Evolutionary conservation across 2,113 vertebrate genomes (phyloP).

Genomic region (Lampris megalopsis): DNA sequence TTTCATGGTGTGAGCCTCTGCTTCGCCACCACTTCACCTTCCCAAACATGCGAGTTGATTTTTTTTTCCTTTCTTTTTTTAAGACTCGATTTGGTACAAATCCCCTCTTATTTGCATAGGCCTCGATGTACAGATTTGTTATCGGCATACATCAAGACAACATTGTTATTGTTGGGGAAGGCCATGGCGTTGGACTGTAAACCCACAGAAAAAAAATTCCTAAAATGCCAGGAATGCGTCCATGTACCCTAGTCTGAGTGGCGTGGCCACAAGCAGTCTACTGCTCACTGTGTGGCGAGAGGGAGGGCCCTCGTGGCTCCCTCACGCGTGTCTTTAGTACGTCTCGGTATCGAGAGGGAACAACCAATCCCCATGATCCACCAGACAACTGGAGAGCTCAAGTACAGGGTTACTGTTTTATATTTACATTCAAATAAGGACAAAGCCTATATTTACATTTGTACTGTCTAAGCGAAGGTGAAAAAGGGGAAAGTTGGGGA

Average conservation of each 20-base stretch:
- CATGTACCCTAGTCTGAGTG: slow-evolving; percentile 42
- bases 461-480: too few relatives aligned
- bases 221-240: slow-evolving; percentile 70
- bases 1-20: neutral
- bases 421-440: neutral
- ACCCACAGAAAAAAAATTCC: slow-evolving; percentile 64
- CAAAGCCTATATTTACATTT: neutral
- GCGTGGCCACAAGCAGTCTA: slow-evolving; percentile 53
- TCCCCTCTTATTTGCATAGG: slow-evolving; percentile 23
- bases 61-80: neutral
- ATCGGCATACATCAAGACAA: slow-evolving; percentile 42
- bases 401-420: neutral
- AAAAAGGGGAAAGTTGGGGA: too few relatives aligned
- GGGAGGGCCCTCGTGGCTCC: slow-evolving; percentile 13
- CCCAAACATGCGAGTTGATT: neutral
- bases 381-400: neutral
- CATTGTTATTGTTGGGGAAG: slow-evolving; percentile 54
- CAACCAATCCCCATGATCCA: too few relatives aligned
- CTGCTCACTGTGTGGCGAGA: slow-evolving; percentile 35
- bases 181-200: slow-evolving; percentile 44
- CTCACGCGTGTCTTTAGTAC: slow-evolving; percentile 20
- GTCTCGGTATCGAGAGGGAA: neutral
- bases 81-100: neutral
- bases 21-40: neutral
- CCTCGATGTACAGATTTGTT: slow-evolving; percentile 36